phyloP scores from a whole-genome alignment of 2,888 invertebrate species.

The Napeogenes inachia region DNA sequence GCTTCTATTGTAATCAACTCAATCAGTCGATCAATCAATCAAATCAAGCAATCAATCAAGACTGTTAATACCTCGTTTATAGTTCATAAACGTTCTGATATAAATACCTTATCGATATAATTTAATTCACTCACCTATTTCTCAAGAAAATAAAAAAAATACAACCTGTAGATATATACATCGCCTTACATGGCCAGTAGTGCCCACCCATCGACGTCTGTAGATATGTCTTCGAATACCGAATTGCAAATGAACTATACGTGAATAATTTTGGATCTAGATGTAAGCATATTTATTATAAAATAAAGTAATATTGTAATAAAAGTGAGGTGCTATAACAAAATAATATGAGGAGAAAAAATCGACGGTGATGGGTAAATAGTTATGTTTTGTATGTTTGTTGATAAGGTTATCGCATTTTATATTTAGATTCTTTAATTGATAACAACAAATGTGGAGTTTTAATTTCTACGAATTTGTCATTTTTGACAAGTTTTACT shows the following conservation, averaged over 20 bases:
- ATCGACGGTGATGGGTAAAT: conserved; percentile 44
- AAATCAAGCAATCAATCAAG: too few relatives aligned
- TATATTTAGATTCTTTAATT: not conserved
- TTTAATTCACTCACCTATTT: not conserved
- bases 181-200: conserved; percentile 22
- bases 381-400: not conserved
- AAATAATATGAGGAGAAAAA: conserved; percentile 43
- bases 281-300: conserved; percentile 11
- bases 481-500: too few relatives aligned
- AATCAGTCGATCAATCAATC: too few relatives aligned
- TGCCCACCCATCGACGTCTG: conserved; percentile 28
- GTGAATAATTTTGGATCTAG: conserved; percentile 9
- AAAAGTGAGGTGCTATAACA: conserved; percentile 15
- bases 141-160: not conserved
- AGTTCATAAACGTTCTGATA: too few relatives aligned
- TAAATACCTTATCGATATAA: too few relatives aligned
- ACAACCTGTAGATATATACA: conserved; percentile 39
- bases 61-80: too few relatives aligned
- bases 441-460: not conserved
- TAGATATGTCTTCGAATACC: conserved; percentile 24
- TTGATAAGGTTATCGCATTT: not conserved
- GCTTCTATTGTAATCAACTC: too few relatives aligned
- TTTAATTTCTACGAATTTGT: too few relatives aligned
- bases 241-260: conserved; percentile 21
- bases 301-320: conserved; percentile 1